A percentile compares a stretch with the other conserved stretches of the same genome.
These are phyloP conservation scores for Lepilemur septentrionalis DNA, from an alignment of 2,797 vertebrate species.

Conservation along the genomic window DNA sequence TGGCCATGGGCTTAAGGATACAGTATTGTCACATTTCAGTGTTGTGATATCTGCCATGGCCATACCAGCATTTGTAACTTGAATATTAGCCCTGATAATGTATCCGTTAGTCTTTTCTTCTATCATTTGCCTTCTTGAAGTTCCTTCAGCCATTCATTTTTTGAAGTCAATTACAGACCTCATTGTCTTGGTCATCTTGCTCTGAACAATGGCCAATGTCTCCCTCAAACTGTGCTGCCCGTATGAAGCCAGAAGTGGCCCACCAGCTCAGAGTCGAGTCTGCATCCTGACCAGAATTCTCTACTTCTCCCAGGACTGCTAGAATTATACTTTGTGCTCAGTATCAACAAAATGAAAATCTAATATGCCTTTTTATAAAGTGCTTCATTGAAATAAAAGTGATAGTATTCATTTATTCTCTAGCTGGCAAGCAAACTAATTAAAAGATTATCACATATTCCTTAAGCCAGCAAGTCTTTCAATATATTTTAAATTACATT, in stretches of 20 bases:
- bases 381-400: neutral
- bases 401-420: neutral
- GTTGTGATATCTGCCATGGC: neutral
- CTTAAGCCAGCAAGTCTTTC: constrained; percentile 26
- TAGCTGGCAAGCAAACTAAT: constrained; percentile 1
- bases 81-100: neutral
- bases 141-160: neutral
- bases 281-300: neutral
- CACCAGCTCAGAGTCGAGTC: neutral
- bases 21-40: neutral
- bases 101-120: neutral
- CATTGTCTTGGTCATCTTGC: neutral
- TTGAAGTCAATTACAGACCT: neutral
- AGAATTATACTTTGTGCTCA: constrained; percentile 28
- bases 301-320: neutral
- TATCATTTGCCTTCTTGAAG: neutral
- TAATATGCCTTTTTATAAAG: neutral
- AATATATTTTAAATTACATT: constrained; percentile 47
- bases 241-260: neutral
- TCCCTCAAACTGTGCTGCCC: neutral
- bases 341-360: constrained; percentile 14
- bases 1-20: neutral
- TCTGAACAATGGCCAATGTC: neutral
- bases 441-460: constrained; percentile 15
- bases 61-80: neutral